These are phyloP conservation scores for Oasisia sp. DNA, from an alignment of 2,888 invertebrate species.

Conservation along the genomic window DNA sequence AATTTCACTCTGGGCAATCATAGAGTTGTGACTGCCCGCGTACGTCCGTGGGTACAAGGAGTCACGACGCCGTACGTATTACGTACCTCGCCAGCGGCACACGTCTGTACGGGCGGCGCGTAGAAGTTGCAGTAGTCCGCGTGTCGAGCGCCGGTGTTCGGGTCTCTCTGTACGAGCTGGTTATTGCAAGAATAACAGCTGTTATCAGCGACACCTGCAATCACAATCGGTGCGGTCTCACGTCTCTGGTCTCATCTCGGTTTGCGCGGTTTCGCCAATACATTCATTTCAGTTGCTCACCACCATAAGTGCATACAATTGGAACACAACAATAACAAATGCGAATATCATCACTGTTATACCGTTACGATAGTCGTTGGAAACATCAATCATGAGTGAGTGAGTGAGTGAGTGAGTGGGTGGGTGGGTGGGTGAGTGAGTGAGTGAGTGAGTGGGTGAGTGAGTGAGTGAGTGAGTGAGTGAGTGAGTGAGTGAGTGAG, in stretches of 20 bases:
- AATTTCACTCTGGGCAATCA: no score
- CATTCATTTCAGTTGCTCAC: neutral
- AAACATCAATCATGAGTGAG: no score
- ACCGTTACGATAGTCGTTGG: neutral
- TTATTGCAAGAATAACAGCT: conserved; percentile 22
- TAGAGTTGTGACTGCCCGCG: neutral
- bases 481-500: no score
- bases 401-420: no score
- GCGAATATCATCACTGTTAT: neutral
- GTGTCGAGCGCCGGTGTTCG: neutral
- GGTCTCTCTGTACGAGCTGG: neutral
- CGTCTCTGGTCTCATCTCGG: neutral
- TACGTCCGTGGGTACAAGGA: neutral
- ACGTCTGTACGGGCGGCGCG: neutral
- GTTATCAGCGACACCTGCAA: neutral
- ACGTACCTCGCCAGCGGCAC: conserved; percentile 18
- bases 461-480: no score
- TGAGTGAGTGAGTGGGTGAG: no score
- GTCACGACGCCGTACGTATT: neutral
- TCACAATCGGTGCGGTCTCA: neutral
- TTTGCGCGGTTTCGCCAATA: neutral
- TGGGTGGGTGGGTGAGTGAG: no score
- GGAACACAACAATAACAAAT: neutral
- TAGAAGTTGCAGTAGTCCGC: conserved; percentile 18
- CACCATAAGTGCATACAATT: neutral